Conservation (phyloP, 2,113 vertebrate genomes). For the Brachionichthys hirsutus region DNA sequence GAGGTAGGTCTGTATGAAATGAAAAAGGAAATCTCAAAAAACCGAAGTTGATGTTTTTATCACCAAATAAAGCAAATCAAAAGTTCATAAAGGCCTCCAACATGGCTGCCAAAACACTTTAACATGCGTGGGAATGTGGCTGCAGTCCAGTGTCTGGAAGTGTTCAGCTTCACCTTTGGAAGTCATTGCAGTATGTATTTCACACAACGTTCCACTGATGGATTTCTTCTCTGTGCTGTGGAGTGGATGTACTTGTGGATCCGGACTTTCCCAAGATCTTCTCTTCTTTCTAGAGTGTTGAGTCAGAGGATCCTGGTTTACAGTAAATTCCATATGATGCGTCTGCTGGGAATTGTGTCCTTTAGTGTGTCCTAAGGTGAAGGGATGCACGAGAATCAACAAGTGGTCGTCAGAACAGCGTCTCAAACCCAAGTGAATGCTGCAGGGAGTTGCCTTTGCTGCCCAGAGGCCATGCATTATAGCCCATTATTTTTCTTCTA, state of each 20-base stretch:
- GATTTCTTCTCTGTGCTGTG: constrained; percentile 76
- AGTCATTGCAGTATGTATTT: constrained; percentile 77
- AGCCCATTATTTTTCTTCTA: constrained; percentile 41
- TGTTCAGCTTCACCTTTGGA: constrained; percentile 82
- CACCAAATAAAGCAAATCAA: constrained; percentile 65
- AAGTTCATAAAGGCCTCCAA: constrained; percentile 78
- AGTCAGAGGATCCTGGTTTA: constrained; percentile 30
- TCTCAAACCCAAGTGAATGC: constrained; percentile 42
- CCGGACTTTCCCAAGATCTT: constrained; percentile 20
- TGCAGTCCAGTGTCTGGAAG: constrained; percentile 86
- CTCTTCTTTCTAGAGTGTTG: constrained; percentile 17
- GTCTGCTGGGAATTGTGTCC: constrained; percentile 33
- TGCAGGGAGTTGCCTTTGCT: constrained; percentile 20
- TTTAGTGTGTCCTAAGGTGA: constrained; percentile 27
- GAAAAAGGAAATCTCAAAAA: constrained; percentile 64
- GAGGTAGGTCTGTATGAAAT: constrained; percentile 39
- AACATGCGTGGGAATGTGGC: constrained; percentile 92
- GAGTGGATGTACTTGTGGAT: constrained; percentile 11
- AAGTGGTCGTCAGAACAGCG: constrained; percentile 47
- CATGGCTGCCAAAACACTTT: constrained; percentile 87
- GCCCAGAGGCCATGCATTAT: constrained; percentile 12
- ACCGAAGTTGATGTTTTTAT: constrained; percentile 64
- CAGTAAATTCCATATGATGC: constrained; percentile 23
- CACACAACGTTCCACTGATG: constrained; percentile 81
- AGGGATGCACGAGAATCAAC: constrained; percentile 32